Conservation (phyloP, 2,797 vertebrate genomes). For the Cossypha heuglini region DNA sequence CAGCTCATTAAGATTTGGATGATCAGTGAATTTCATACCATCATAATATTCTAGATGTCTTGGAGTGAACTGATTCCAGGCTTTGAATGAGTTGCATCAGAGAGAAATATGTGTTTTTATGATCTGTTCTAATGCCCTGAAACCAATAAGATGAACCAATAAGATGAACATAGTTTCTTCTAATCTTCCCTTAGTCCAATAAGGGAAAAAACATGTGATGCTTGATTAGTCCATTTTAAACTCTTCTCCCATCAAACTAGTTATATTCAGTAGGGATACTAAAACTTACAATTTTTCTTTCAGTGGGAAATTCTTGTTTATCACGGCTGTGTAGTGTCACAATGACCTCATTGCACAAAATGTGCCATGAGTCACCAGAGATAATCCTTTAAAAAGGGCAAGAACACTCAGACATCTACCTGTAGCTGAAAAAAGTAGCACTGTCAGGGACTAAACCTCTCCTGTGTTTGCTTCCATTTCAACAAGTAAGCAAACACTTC, state of each 20-base stretch:
- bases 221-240: not conserved
- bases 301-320: not conserved
- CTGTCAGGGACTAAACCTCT: not conserved
- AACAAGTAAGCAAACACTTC: not conserved
- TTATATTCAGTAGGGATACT: not conserved
- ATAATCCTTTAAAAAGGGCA: not conserved
- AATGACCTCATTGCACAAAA: not conserved
- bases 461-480: not conserved
- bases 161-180: not conserved
- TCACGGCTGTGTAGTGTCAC: not conserved
- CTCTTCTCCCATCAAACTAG: not conserved
- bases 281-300: not conserved
- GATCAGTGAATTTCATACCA: not conserved
- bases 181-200: not conserved
- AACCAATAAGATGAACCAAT: not conserved
- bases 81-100: not conserved
- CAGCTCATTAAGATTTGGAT: not conserved
- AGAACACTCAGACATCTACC: not conserved
- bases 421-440: not conserved
- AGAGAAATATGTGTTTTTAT: not conserved
- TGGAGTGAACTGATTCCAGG: not conserved
- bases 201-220: not conserved
- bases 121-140: not conserved
- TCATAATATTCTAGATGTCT: not conserved
- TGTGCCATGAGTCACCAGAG: rapidly evolving